Base-by-base conservation (phyloP, 2,888 invertebrate species). In the Epistrophe eligans region DNA sequence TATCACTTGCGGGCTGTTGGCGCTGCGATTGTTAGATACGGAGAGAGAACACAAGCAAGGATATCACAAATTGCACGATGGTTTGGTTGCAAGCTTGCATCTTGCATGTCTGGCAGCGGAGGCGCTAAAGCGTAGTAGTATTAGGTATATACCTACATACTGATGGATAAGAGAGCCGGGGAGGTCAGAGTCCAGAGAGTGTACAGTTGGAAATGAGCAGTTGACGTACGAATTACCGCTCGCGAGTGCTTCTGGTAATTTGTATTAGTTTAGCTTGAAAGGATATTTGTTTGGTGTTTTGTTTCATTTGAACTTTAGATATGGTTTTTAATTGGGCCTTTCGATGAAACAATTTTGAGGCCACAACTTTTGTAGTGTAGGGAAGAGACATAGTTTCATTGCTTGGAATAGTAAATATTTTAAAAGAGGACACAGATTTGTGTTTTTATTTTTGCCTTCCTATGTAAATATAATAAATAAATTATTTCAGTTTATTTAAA, bases 1-100 rank as follows among this genome's bases (percentile, higher is more conserved):
- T 84, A 77, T 84, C 84, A 84, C 76, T 80, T 77, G 80, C 71
- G 84, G 72, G 80, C 66, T 80, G 84, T 79, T 80, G 84, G 84
- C 66, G 64, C 64, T 80, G 77, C 84, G 72, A 84, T 84, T 77
- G 52, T 67, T 55, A 72, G 80, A 84, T 80, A 80, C 45, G 66
- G 43, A 13, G 17, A 52, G 58, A 24, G 35, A 48, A 1, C 8
- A 62, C 48, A 9, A 40, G 19, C 40, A 15, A 62, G 24, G 24
- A 40, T 40, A 24, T 8, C 19, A 40, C 13, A 45, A 80, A 76
- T 58, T 45, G 50, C 40, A 24, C 15, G 19, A 35, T 60, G 9
- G 50, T 13, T 24, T 9, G 15, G 7, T 45, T 19, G 40, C 13
- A 24, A 6, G 35, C 35, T 35, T 35, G 35, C 35, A 35, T 35